Base-by-base conservation (phyloP, 37 sponge, comb jelly and placozoan species). In the Theonella swinhoei region DNA sequence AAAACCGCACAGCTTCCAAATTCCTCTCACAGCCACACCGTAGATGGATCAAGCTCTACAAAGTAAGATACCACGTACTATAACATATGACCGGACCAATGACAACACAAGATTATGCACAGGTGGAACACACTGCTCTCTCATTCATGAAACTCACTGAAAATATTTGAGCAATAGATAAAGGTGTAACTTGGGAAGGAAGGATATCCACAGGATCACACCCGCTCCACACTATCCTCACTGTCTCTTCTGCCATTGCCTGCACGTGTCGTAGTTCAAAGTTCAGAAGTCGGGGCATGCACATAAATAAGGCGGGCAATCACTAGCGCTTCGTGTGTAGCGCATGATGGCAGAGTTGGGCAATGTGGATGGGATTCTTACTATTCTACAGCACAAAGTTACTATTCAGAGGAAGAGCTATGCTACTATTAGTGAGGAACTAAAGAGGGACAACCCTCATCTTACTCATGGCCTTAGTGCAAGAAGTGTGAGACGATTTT, bases 401-500 rank as follows among this genome's bases (percentile, higher is more conserved):
- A 29, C n/a, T 29, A 28, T 35, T 17, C 60, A 76, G 11, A 47
- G 47, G 26, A 39, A 67, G 30, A 68, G 26, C 42, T 37, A 66
- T 1, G 9, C 22, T 32, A 9, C 72, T 37, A 5, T 74, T 23
- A 74, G 83, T 39, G 41, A 73, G 9, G 75, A 74, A 33, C n/a
- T 74, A 7, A 70, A 74, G 38, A 24, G 28, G 32, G 22, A n/a
- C 54, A 41, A 35, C 26, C 76, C 76, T 23, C 30, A 36, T 22
- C 0, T 4, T 4, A 19, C 3, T 39, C 14, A 33, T 14, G 87
- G 87, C 9, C 39, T 72, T 26, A 78, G 79, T 26, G 65, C 33
- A 9, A 4, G 80, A 23, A 71, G 67, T 62, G 61, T 87, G 8
- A 68, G 70, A 25, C 32, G 80, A 37, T 87, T 72, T 33, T 87